Conservation (phyloP, 2,113 vertebrate species). For the Ifrita kowaldi region DNA sequence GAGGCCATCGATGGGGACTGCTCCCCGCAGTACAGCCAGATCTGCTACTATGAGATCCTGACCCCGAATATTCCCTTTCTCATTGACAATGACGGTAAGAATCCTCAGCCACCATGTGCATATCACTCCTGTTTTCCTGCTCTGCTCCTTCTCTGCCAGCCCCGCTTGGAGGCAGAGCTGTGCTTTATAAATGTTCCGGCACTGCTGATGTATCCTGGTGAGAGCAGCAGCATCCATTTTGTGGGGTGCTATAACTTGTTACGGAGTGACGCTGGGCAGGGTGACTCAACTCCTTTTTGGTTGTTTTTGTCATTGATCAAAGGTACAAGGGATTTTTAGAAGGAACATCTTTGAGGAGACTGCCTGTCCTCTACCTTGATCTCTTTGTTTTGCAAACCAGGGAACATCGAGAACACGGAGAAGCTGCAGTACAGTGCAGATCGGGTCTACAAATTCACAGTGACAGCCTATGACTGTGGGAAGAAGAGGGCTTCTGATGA, state of each 20-base stretch:
- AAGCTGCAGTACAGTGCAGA: constrained; percentile 90
- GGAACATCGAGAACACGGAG: constrained; percentile 97
- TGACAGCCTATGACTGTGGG: constrained; percentile 97
- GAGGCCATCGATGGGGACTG: constrained; percentile 96
- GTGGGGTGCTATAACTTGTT: background rate
- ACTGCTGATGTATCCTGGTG: background rate
- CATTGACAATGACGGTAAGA: constrained; percentile 94
- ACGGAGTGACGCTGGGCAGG: background rate
- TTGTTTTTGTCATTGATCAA: background rate
- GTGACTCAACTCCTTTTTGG: background rate
- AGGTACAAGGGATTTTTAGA: background rate
- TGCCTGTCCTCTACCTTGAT: background rate
- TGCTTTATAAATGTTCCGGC: background rate
- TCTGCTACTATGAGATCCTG: constrained; percentile 98
- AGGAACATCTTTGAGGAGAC: background rate
- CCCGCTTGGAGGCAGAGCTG: background rate
- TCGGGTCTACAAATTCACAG: constrained; percentile 89
- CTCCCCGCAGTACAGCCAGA: constrained; percentile 97
- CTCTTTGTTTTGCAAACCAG: constrained; percentile 64
- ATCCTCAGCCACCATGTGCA: fast-evolving
- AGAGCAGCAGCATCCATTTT: background rate
- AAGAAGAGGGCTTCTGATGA: constrained; percentile 95
- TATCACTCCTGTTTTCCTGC: background rate
- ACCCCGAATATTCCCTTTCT: constrained; percentile 95
- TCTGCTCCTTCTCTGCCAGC: background rate